Percentiles rank a stretch among this genome's conserved stretches.
These are phyloP conservation scores for Drosophila pseudoobscura DNA, from an alignment of 1,140 invertebrate genomes.

Conservation along the genomic window DNA sequence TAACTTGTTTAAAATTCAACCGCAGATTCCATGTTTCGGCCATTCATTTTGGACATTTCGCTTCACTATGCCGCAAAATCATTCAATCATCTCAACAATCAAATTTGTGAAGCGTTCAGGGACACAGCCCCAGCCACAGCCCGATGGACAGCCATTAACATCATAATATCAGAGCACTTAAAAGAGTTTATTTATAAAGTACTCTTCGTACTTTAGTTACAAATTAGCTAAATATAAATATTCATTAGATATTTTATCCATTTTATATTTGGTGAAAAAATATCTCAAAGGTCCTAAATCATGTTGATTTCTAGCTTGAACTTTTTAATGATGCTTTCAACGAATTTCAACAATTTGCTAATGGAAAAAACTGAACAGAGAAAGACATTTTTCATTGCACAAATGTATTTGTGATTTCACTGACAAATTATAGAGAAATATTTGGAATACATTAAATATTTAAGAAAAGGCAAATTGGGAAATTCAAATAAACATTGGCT, in stretches of 20 bases:
- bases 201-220: background rate
- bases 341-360: too few species aligned
- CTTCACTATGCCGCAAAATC: constrained; percentile 47
- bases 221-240: background rate
- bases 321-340: too few species aligned
- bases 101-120: constrained; percentile 43
- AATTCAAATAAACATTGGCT: too few species aligned
- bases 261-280: background rate
- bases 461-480: too few species aligned
- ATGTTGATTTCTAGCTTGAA: too few species aligned
- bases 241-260: background rate
- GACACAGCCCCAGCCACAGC: constrained; percentile 2
- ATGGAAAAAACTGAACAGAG: too few species aligned
- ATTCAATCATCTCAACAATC: constrained; percentile 52
- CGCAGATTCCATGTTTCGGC: constrained; percentile 60
- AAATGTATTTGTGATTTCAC: too few species aligned
- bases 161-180: background rate
- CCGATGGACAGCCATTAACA: background rate
- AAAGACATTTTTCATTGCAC: too few species aligned
- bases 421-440: too few species aligned
- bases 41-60: constrained; percentile 12
- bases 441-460: too few species aligned
- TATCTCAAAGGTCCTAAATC: too few species aligned
- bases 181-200: background rate
- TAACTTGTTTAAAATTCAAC: constrained; percentile 68